Evolutionary conservation across 2,888 invertebrate species (phyloP).

Genomic region (Gibbula magus): DNA sequence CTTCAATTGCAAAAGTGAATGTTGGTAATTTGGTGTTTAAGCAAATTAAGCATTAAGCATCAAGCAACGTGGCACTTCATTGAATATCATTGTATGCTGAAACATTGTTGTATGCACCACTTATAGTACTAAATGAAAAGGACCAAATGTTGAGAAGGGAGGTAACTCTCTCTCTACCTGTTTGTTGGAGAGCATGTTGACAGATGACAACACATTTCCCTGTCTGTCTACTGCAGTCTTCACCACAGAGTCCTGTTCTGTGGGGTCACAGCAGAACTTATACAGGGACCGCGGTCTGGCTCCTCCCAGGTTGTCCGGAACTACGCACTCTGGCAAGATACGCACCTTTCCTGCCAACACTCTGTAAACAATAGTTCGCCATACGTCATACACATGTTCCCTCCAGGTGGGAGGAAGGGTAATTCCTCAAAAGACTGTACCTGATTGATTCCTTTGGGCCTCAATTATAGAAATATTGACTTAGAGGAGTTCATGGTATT

Average conservation of each 20-base stretch:
- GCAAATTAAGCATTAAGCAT: too few species aligned
- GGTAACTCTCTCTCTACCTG: slow-evolving; percentile 37
- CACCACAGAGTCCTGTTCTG: slow-evolving; percentile 46
- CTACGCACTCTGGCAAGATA: slow-evolving; percentile 82
- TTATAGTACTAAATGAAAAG: too few species aligned
- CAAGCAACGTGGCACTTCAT: too few species aligned
- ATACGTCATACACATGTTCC: too few species aligned
- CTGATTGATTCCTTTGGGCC: too few species aligned
- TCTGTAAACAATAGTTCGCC: slow-evolving; percentile 68
- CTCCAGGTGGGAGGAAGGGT: not conserved
- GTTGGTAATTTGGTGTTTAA: too few species aligned
- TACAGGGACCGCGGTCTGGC: slow-evolving; percentile 68
- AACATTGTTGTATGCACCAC: too few species aligned
- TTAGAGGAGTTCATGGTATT: too few species aligned
- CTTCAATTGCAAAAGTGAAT: too few species aligned
- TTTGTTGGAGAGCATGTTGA: slow-evolving; percentile 49
- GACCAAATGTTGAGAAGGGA: too few species aligned
- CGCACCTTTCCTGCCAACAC: slow-evolving; percentile 80
- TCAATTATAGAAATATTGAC: too few species aligned
- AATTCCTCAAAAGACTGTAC: not conserved
- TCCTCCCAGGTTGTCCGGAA: slow-evolving; percentile 79
- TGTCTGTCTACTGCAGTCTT: slow-evolving; percentile 67
- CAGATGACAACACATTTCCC: slow-evolving; percentile 57
- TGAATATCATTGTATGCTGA: too few species aligned
- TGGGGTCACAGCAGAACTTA: slow-evolving; percentile 53